Evolutionary conservation across 2,113 vertebrate genomes (phyloP).

Genomic region (Gasterosteus nipponicus): DNA sequence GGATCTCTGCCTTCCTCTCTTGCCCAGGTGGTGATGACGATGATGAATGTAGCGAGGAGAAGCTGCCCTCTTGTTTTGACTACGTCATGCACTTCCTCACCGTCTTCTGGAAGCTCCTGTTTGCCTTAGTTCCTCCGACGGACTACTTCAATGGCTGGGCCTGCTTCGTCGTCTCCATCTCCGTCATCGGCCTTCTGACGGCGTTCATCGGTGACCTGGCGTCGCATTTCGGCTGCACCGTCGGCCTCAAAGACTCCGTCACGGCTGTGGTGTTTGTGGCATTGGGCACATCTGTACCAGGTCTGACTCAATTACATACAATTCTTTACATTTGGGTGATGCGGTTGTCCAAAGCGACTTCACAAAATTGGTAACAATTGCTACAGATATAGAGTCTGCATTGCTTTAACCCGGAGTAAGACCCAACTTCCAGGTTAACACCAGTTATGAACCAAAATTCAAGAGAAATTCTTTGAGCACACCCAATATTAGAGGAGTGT

Average conservation of each 20-base stretch:
- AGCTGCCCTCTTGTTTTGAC: conserved; percentile 92
- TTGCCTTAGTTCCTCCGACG: conserved; percentile 95
- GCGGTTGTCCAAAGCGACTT: neutral
- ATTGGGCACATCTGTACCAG: conserved; percentile 94
- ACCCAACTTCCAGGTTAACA: too few relatives aligned
- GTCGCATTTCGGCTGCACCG: conserved; percentile 96
- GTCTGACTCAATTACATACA: conserved; percentile 66
- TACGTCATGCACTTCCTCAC: conserved; percentile 98
- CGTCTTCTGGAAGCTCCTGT: conserved; percentile 96
- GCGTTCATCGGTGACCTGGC: conserved; percentile 95
- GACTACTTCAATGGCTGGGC: conserved; percentile 98
- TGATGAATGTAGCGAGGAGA: conserved; percentile 88
- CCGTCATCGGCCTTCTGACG: conserved; percentile 92
- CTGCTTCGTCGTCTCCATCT: conserved; percentile 92
- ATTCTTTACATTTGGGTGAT: neutral
- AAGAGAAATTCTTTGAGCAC: neutral
- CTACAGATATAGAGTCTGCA: neutral
- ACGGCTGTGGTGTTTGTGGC: conserved; percentile 96
- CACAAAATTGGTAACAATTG: neutral
- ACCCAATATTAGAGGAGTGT: neutral
- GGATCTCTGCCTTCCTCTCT: neutral
- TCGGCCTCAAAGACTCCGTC: conserved; percentile 95
- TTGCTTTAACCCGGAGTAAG: neutral
- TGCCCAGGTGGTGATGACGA: conserved; percentile 84
- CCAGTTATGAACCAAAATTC: too few relatives aligned